A percentile compares a stretch with the other conserved stretches of the same genome.
phyloP scores from a whole-genome alignment of 2,113 vertebrate genomes.

The Albula glossodonta region DNA sequence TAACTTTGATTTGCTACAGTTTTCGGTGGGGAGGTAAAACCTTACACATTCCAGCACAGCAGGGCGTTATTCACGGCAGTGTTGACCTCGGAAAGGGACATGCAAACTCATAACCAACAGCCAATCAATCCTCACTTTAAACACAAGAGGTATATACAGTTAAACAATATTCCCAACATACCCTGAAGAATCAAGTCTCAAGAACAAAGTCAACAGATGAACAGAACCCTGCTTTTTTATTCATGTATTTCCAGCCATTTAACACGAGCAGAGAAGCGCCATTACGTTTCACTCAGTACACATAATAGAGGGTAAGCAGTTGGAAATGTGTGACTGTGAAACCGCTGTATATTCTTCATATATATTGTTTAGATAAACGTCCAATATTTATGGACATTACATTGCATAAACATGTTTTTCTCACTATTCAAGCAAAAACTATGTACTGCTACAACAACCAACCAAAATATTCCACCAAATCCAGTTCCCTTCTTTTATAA shows the following conservation, averaged over 20 bases:
- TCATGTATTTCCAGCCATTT: not conserved
- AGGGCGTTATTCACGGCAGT: not conserved
- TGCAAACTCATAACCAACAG: not conserved
- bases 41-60: not conserved
- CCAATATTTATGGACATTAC: not conserved
- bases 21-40: not conserved
- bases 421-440: not conserved
- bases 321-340: not conserved
- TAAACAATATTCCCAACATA: not conserved
- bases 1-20: not conserved
- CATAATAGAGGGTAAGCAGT: not conserved
- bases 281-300: not conserved
- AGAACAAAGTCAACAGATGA: not conserved
- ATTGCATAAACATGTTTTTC: not conserved
- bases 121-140: not conserved
- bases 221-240: not conserved
- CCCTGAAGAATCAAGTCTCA: conserved; percentile 10
- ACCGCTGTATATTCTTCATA: not conserved
- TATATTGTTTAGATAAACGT: not conserved
- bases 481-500: not conserved
- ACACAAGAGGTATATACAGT: not conserved
- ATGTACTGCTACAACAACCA: not conserved
- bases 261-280: not conserved
- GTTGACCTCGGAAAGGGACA: not conserved
- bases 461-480: not conserved